Evolutionary conservation across 2,888 invertebrate genomes (phyloP).

Genomic region (Strigamia transsilvanica): DNA sequence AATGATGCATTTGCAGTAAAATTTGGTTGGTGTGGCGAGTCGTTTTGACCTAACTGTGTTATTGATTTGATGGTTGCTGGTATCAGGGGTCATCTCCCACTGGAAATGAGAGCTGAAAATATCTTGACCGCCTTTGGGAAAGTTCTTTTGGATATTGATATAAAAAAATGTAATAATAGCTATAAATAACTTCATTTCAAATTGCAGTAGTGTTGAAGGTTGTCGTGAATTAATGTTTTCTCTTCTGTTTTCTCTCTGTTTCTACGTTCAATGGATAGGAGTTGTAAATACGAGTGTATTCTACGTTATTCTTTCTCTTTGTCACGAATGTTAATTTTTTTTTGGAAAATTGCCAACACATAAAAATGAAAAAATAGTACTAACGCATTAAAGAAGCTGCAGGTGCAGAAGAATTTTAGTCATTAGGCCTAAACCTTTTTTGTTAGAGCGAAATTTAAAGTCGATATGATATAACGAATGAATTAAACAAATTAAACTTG

Average conservation of each 20-base stretch:
- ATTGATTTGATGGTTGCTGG: conserved; percentile 1
- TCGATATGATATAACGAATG: conserved; percentile 6
- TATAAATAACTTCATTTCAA: too few species aligned
- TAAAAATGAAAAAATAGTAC: conserved; percentile 14
- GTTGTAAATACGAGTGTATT: not conserved
- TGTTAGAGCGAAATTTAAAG: not conserved
- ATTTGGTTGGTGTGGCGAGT: conserved; percentile 22
- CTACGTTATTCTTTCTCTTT: conserved; percentile 18
- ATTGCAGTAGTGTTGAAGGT: too few species aligned
- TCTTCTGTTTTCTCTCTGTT: not conserved
- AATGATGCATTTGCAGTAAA: conserved; percentile 33
- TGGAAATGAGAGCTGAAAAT: conserved; percentile 32
- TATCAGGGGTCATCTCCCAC: conserved; percentile 34
- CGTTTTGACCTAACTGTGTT: conserved; percentile 17
- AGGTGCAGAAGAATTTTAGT: conserved; percentile 30
- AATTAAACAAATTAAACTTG: conserved; percentile 22
- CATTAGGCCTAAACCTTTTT: conserved; percentile 15
- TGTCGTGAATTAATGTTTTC: not conserved
- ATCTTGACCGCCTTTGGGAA: not conserved
- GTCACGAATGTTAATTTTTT: conserved; percentile 41
- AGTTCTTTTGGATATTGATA: not conserved
- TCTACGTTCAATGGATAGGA: not conserved
- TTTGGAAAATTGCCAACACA: conserved; percentile 22
- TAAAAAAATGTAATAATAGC: not conserved
- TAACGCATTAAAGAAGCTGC: conserved; percentile 30